Evolutionary conservation across 2,888 invertebrate genomes (phyloP), one percentile per base, ranked within the genome.

Genomic region (Proisotoma minuta): DNA sequence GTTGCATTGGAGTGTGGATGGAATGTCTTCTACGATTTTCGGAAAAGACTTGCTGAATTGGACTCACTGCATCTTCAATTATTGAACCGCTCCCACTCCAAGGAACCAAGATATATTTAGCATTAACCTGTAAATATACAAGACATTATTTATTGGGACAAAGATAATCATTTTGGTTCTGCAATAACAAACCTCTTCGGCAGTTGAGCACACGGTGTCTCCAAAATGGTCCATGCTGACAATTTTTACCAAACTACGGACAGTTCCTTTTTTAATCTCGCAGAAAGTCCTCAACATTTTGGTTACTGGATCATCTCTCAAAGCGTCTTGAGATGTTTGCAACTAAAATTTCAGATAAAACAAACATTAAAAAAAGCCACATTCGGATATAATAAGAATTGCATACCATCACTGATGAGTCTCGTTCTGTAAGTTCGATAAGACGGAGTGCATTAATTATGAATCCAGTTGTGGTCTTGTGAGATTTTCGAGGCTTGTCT

Each of bases 341-440:
- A 69, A 24, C n/a, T n/a, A n/a, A n/a, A n/a, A n/a, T n/a, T n/a
- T n/a, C n/a, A n/a, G n/a, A n/a, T n/a, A n/a, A n/a, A n/a, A n/a
- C n/a, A n/a, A n/a, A n/a, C n/a, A n/a, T n/a, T n/a, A n/a, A n/a
- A n/a, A n/a, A n/a, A n/a, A n/a, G n/a, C n/a, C n/a, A n/a, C n/a
- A n/a, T n/a, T n/a, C n/a, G n/a, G n/a, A n/a, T n/a, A n/a, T n/a
- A n/a, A n/a, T n/a, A n/a, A n/a, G n/a, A n/a, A n/a, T n/a, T n/a
- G n/a, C n/a, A n/a, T n/a, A n/a, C n/a, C 69, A 69, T 66, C 1
- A 69, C 66, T 0, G 66, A 62, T 0, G 62, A 62, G 48, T 69
- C 65, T 23, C 69, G 57, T 10, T 69, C 69, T 0, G 69, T 69
- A 1, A 69, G 23, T 39, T 66, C 69, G 4, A 69, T 62, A 8